Conservation (phyloP, 2,888 invertebrate species). For the Drosophila anomelani region DNA sequence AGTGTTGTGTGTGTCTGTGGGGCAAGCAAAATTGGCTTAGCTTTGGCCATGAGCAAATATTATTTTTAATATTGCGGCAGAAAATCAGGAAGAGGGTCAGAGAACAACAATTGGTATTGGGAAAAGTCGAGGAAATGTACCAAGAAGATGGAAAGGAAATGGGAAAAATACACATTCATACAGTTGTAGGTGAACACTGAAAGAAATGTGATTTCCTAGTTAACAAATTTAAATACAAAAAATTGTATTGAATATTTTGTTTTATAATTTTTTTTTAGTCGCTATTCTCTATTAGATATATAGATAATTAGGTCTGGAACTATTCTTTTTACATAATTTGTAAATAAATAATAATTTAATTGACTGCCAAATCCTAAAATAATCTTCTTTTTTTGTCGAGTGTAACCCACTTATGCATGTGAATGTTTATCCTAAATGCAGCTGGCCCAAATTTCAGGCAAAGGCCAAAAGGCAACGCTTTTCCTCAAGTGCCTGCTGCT, state of each 20-base stretch:
- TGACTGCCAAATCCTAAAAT: neutral
- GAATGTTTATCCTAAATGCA: constrained; percentile 6
- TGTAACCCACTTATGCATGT: neutral
- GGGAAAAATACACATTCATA: neutral
- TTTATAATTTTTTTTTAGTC: neutral
- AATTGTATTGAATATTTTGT: neutral
- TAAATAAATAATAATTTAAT: no score
- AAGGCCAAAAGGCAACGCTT: constrained; percentile 22
- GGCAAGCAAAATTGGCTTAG: constrained; percentile 70
- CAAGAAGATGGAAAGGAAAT: constrained; percentile 14
- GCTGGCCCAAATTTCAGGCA: constrained; percentile 1
- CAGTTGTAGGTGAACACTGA: neutral
- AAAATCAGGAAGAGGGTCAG: constrained; percentile 31
- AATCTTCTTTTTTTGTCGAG: neutral
- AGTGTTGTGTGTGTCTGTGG: neutral
- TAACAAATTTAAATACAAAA: neutral
- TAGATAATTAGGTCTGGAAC: no score
- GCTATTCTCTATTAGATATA: no score
- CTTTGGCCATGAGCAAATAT: constrained; percentile 68
- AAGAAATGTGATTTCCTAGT: neutral
- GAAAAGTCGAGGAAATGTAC: neutral
- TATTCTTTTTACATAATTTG: no score
- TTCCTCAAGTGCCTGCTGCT: neutral
- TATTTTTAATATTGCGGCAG: constrained; percentile 55
- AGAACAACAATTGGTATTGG: constrained; percentile 25